Base-by-base conservation (phyloP, 2,888 invertebrate genomes). In the Tethea ocularis region DNA sequence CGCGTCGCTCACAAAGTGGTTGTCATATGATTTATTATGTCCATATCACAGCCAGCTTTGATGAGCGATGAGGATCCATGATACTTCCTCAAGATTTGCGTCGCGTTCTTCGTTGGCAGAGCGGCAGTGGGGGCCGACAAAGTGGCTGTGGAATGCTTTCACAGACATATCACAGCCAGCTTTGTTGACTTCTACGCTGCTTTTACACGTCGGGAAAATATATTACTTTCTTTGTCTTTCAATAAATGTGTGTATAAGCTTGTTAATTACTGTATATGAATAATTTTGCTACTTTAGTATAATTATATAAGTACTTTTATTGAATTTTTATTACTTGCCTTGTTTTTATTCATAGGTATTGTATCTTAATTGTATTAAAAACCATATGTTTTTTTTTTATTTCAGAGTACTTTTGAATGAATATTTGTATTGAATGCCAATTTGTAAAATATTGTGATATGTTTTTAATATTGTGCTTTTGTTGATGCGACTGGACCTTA, bases 21-120 rank as follows among this genome's bases (percentile, higher is more conserved):
- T 97, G 97, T 97, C 94, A 95, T 96, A 95, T 97, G 97, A 88
- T 87, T 80, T 24, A 15, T 84, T 78, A 76, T 85, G 83, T 77
- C 81, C 97, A 97, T 97, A 98, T 98, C 97, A 97, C 98, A 98
- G 98, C 97, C 97, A 98, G 98, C 98, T 98, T 98, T 98, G 97
- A 97, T 97, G 97, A 98, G 97, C 97, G 96, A 63, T 63, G 75
- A 69, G 77, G 60, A 66, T 72, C 38, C 38, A 5, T 4, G 1
- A n/a, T 7, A n/a, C n/a, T 5, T n/a, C 6, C n/a, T 38, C 38
- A 38, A 38, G 38, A 38, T n/a, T 10, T 38, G 10, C 38, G 1
- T 6, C 3, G n/a, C n/a, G n/a, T 38, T 10, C n/a, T 10, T 5
- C 97, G 96, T 63, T 74, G 68, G 76, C 60, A 65, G 71, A 13